phyloP scores from a whole-genome alignment of 2,113 vertebrate genomes.

The Emydocephalus ijimae region DNA sequence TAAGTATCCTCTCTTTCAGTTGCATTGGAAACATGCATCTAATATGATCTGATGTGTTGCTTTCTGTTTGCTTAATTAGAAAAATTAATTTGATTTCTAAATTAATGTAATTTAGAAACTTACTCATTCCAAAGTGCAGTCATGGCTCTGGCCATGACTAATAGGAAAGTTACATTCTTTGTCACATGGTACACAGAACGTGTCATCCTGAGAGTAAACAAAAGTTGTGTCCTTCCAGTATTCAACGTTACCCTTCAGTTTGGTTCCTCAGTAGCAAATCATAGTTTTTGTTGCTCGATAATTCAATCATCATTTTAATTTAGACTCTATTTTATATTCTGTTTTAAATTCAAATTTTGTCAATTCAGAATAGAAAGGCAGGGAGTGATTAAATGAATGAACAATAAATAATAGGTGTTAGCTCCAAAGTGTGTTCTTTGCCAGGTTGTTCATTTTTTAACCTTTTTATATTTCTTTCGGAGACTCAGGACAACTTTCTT shows the following conservation, averaged over 20 bases:
- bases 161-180: conserved; percentile 8
- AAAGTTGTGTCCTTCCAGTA: neutral
- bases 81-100: neutral
- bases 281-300: neutral
- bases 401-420: neutral
- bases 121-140: neutral
- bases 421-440: neutral
- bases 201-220: neutral
- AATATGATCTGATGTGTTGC: conserved; percentile 18
- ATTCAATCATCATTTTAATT: neutral
- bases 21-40: neutral
- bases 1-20: neutral
- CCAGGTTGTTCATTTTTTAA: neutral
- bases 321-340: neutral
- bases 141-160: neutral
- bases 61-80: neutral
- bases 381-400: neutral
- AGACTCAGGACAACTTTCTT: neutral
- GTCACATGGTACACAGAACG: fast-evolving
- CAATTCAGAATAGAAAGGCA: neutral
- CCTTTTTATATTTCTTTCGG: neutral
- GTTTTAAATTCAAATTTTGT: neutral
- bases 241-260: neutral
- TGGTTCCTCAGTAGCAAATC: neutral
- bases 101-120: neutral